These are phyloP conservation scores for Triplophysa tibetana DNA, from an alignment of 2,113 vertebrate species.

Conservation along the genomic window DNA sequence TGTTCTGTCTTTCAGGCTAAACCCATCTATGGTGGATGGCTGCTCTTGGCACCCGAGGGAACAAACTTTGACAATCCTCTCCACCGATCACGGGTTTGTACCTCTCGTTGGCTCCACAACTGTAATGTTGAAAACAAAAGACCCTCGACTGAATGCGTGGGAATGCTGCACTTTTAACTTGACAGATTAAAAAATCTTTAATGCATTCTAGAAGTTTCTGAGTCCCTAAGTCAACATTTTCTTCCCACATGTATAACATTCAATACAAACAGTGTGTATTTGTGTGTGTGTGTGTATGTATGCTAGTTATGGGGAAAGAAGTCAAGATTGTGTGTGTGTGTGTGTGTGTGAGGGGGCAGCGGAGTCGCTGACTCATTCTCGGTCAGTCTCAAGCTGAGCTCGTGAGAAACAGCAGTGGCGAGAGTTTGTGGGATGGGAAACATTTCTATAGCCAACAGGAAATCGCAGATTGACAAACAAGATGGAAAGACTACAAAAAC, in stretches of 20 bases:
- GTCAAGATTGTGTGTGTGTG: neutral
- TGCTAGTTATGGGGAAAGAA: neutral
- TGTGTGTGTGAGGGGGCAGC: constrained; percentile 11
- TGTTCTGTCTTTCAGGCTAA: constrained; percentile 69
- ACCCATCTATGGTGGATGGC: constrained; percentile 79
- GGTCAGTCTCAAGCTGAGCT: constrained; percentile 26
- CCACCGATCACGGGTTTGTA: constrained; percentile 76
- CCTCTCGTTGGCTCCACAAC: neutral
- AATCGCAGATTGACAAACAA: constrained; percentile 31
- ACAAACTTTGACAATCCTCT: constrained; percentile 81
- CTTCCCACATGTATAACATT: neutral
- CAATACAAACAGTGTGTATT: no score
- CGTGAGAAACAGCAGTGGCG: constrained; percentile 38
- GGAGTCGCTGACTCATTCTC: constrained; percentile 46
- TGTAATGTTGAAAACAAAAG: neutral
- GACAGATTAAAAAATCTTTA: neutral
- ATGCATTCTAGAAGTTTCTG: neutral
- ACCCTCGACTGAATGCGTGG: neutral
- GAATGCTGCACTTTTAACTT: neutral
- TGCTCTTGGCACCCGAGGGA: constrained; percentile 80
- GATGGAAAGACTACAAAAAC: constrained; percentile 13
- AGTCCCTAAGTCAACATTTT: no score
- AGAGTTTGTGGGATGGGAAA: constrained; percentile 30
- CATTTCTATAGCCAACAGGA: constrained; percentile 15
- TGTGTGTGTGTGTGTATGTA: constrained; percentile 8